A percentile compares a stretch with the other conserved stretches of the same genome.
These are phyloP conservation scores for Cliona cf. orientalis DNA, from an alignment of 37 sponge, comb jelly and placozoan genomes.

Conservation along the genomic window DNA sequence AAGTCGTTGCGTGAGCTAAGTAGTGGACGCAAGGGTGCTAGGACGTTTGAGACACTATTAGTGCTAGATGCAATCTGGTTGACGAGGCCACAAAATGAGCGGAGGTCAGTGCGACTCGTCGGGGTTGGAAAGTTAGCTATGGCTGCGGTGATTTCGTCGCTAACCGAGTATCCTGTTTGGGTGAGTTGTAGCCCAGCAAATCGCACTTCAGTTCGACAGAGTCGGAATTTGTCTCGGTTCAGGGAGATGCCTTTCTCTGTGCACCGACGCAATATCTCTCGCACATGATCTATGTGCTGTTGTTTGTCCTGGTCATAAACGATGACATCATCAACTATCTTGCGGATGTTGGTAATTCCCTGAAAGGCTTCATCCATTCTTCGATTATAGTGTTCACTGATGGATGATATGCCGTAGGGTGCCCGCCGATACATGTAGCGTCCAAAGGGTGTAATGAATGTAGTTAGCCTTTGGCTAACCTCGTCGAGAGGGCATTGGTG, in stretches of 20 bases:
- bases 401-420: slow-evolving; percentile 56
- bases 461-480: slow-evolving; percentile 51
- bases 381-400: slow-evolving; percentile 52
- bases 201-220: background rate
- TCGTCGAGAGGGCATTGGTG: slow-evolving; percentile 60
- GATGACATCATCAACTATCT: slow-evolving; percentile 38
- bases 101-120: slow-evolving; percentile 43
- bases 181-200: slow-evolving; percentile 40
- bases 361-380: slow-evolving; percentile 54
- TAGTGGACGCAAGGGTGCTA: slow-evolving; percentile 28
- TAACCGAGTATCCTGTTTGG: slow-evolving; percentile 8
- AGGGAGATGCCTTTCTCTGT: slow-evolving; percentile 38
- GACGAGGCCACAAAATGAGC: slow-evolving; percentile 42
- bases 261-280: slow-evolving; percentile 34
- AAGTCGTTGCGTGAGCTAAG: slow-evolving; percentile 57
- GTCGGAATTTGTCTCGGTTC: slow-evolving; percentile 39
- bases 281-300: slow-evolving; percentile 25
- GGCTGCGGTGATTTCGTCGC: slow-evolving; percentile 29
- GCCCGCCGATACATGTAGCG: slow-evolving; percentile 43
- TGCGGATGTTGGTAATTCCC: slow-evolving; percentile 11
- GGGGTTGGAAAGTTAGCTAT: slow-evolving; percentile 44
- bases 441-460: slow-evolving; percentile 62
- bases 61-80: slow-evolving; percentile 47
- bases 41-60: background rate
- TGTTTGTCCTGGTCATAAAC: slow-evolving; percentile 25